These are phyloP conservation scores for Melitaea athalia DNA, from an alignment of 2,888 invertebrate genomes.

Conservation along the genomic window DNA sequence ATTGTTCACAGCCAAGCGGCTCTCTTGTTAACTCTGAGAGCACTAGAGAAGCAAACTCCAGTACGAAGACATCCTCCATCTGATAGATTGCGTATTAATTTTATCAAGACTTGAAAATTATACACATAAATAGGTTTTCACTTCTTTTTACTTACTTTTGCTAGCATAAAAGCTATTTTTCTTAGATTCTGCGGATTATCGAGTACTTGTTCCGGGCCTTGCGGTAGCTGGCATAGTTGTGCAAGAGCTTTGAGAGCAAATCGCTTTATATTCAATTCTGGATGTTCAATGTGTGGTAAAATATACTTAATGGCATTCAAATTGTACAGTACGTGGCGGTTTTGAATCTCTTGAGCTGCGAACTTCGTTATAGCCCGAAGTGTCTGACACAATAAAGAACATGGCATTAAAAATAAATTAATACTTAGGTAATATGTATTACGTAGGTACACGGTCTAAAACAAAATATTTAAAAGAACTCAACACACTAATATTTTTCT, in stretches of 20 bases:
- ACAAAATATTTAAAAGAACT: too few species aligned
- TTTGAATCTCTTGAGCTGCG: constrained; percentile 66
- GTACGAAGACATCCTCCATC: constrained; percentile 76
- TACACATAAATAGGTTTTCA: too few species aligned
- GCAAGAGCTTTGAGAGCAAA: constrained; percentile 79
- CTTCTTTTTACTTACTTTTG: constrained; percentile 43
- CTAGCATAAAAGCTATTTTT: constrained; percentile 66
- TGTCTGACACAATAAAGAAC: constrained; percentile 52
- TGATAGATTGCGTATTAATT: constrained; percentile 36
- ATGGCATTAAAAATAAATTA: not conserved
- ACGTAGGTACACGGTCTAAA: not conserved
- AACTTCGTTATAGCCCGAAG: constrained; percentile 75
- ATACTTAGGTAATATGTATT: too few species aligned
- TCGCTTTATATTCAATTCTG: constrained; percentile 68
- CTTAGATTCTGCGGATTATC: constrained; percentile 62
- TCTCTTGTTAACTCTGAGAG: constrained; percentile 77
- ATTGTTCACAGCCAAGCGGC: constrained; percentile 71
- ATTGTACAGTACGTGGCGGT: constrained; percentile 61
- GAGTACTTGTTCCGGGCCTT: constrained; percentile 73
- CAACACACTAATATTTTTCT: too few species aligned
- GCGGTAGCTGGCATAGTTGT: constrained; percentile 73
- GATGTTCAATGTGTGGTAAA: constrained; percentile 65
- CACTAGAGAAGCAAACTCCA: constrained; percentile 79
- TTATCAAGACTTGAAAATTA: too few species aligned
- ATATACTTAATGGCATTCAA: constrained; percentile 64